These are phyloP conservation scores for Formica selysi DNA, from an alignment of 1,140 invertebrate genomes.

Conservation along the genomic window DNA sequence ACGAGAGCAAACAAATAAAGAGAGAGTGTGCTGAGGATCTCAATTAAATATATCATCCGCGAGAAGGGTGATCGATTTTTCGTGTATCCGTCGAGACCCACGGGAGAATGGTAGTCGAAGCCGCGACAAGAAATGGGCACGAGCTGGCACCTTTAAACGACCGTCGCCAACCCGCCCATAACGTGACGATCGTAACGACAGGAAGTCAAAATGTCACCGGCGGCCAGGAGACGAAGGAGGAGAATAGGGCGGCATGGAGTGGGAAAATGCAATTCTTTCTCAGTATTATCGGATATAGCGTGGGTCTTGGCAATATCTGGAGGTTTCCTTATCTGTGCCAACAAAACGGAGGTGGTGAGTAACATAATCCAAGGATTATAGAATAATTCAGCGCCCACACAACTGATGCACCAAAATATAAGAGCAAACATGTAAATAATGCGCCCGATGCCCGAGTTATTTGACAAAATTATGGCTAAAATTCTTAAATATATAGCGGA, in stretches of 20 bases:
- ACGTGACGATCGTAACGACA: slow-evolving; percentile 80
- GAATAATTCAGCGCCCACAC: not conserved
- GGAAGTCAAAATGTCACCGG: slow-evolving; percentile 85
- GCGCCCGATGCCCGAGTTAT: not conserved
- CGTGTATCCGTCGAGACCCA: not conserved
- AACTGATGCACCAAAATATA: not conserved
- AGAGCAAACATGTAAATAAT: not conserved
- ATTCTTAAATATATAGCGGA: not conserved
- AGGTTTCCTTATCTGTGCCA: slow-evolving; percentile 98
- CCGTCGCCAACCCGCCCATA: slow-evolving; percentile 82
- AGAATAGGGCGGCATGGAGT: slow-evolving; percentile 92
- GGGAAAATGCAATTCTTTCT: slow-evolving; percentile 96
- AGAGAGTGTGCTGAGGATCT: slow-evolving; percentile 5
- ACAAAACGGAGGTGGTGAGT: slow-evolving; percentile 97
- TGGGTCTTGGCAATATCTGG: slow-evolving; percentile 97
- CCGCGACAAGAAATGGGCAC: slow-evolving; percentile 89
- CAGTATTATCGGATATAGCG: slow-evolving; percentile 96
- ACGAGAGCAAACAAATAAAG: slow-evolving; percentile 6
- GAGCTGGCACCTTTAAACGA: slow-evolving; percentile 92
- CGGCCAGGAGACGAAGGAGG: slow-evolving; percentile 84
- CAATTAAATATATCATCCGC: slow-evolving; percentile 23
- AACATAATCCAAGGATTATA: not conserved
- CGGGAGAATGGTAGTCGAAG: slow-evolving; percentile 85
- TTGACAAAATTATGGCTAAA: not conserved
- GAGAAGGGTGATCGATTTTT: slow-evolving; percentile 28